Evolutionary conservation across 2,797 vertebrate species (phyloP).

Genomic region (Myiotriccus ornatus): DNA sequence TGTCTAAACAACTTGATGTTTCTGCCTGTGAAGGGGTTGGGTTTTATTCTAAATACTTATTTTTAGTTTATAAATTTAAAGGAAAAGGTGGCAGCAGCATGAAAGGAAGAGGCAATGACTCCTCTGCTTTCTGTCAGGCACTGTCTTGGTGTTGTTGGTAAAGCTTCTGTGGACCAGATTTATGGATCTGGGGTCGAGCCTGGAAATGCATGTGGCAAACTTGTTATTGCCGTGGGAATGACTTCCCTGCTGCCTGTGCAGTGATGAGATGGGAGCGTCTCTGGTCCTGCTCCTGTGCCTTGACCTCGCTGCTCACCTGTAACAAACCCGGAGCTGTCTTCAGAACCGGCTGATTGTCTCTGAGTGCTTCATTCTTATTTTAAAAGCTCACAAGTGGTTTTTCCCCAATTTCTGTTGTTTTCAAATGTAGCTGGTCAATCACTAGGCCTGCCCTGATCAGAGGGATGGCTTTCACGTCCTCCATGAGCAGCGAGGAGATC

Average conservation of each 20-base stretch:
- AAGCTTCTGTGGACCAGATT: neutral
- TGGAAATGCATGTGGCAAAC: neutral
- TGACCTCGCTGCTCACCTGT: neutral
- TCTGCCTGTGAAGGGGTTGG: neutral
- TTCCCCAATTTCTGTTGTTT: neutral
- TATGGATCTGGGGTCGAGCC: neutral
- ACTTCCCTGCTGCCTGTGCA: neutral
- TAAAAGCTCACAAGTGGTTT: neutral
- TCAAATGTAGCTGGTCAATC: constrained; percentile 66
- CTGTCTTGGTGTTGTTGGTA: neutral
- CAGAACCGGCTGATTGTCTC: neutral
- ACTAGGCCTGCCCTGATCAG: constrained; percentile 74
- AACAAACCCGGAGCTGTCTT: neutral
- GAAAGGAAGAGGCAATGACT: neutral
- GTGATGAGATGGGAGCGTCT: neutral
- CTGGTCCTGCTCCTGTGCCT: neutral
- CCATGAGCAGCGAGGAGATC: constrained; percentile 88
- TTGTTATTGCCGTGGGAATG: neutral
- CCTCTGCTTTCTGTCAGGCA: neutral
- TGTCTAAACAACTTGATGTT: neutral
- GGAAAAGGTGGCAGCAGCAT: neutral
- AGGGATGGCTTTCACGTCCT: constrained; percentile 80
- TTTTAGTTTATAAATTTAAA: neutral
- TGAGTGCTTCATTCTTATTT: accelerated
- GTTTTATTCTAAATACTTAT: neutral